Conservation (phyloP, 64 coral and sea anemone species). For the Stichodactyla helianthus region DNA sequence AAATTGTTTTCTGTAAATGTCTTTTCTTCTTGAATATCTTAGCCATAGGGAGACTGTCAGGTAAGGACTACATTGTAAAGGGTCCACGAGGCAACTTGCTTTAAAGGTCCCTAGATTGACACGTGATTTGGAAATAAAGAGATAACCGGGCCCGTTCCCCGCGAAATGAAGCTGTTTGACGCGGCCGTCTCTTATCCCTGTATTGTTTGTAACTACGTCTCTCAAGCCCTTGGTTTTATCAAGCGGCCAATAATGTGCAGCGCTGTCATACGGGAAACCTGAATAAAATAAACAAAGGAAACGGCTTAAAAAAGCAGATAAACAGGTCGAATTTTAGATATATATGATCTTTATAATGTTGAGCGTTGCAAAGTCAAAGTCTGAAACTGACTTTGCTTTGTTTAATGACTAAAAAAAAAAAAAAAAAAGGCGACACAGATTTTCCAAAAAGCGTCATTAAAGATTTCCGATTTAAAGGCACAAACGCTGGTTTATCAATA, state of each 20-base stretch:
- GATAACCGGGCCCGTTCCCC: slow-evolving; percentile 21
- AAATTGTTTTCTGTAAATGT: slow-evolving; percentile 13
- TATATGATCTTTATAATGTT: too few species aligned
- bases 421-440: too few species aligned
- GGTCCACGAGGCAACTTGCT: slow-evolving; percentile 31
- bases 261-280: slow-evolving; percentile 9
- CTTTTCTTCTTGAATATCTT: slow-evolving; percentile 21
- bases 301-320: background rate
- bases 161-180: slow-evolving; percentile 23
- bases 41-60: slow-evolving; percentile 57
- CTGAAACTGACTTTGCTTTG: too few species aligned
- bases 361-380: too few species aligned
- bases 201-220: slow-evolving; percentile 30
- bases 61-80: slow-evolving; percentile 10
- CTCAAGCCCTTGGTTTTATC: slow-evolving; percentile 4
- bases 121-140: slow-evolving; percentile 21
- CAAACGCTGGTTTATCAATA: too few species aligned
- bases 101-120: slow-evolving; percentile 39
- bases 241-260: slow-evolving; percentile 52
- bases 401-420: too few species aligned
- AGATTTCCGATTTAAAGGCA: too few species aligned
- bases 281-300: background rate
- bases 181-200: slow-evolving; percentile 30
- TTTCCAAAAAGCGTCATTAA: too few species aligned
- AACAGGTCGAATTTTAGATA: background rate